Base-by-base conservation (phyloP, 2,888 invertebrate species). In the Plemyria rubiginata region DNA sequence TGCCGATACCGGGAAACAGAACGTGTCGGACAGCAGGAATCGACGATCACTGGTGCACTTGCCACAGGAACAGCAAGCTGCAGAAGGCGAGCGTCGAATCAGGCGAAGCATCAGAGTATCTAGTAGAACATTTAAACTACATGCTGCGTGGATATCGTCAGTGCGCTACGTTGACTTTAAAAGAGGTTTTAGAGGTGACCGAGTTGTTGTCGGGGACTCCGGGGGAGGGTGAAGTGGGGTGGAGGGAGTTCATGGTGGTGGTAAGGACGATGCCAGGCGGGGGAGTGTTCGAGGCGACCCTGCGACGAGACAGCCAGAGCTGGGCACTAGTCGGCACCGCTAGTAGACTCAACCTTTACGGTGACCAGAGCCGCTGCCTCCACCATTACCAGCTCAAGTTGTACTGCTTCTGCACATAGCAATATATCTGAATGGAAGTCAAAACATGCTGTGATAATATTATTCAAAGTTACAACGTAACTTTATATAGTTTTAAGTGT, bases 11-110 rank as follows among this genome's bases (percentile, higher is more conserved):
- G 0, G 83, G 81, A 43, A 93, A 94, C 59, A 92, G 98, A 49
- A 97, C 96, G 0, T 99, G 98, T 80, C 90, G 94, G 54, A 90
- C 93, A 65, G 98, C 98, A 0, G 95, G 93, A 0, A 97, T 99
- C 62, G 94, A 95, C 0, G 95, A 95, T 29, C 97, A 98, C 81
- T 98, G 96, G 96, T 98, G 98, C 83, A 96, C 97, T 22, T 98
- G 98, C 72, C 96, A 97, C 77, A 94, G 94, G 62, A 95, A 94
- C 56, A 87, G 87, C 54, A 93, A 94, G 68, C 78, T 97, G 15
- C 79, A 93, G 0, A 85, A 87, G 0, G 90, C 93, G 36, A 94
- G 95, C 69, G 73, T 83, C 0, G 80, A 86, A 8, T 95, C 96
- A 0, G 80, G 87, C 6, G 88, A 94, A 45, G 95, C 95, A 0